A percentile compares a stretch with the other conserved stretches of the same genome.
Conservation (phyloP, 2,797 vertebrate genomes). For the Clarias fuscus region DNA sequence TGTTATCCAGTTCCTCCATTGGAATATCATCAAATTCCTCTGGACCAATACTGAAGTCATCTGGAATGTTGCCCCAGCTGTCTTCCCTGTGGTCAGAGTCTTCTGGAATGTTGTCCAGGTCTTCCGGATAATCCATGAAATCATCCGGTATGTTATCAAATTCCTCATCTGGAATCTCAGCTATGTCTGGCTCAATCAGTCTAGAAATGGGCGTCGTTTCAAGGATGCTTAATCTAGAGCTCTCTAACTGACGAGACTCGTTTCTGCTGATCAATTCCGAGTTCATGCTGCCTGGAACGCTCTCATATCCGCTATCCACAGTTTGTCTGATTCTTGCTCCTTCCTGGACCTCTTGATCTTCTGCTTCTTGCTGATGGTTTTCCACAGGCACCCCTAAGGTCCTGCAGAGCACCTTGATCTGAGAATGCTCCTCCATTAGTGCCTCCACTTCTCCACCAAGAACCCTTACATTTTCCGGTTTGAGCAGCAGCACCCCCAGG, state of each 20-base stretch:
- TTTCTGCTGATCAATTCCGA: conserved; percentile 58
- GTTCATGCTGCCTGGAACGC: conserved; percentile 54
- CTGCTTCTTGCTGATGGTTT: conserved; percentile 53
- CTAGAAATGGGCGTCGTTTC: conserved; percentile 18
- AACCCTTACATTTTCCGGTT: conserved; percentile 85
- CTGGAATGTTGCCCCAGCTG: conserved; percentile 16
- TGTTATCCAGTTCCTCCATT: conserved; percentile 80
- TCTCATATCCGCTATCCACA: conserved; percentile 79
- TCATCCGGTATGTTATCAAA: conserved; percentile 67
- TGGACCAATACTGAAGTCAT: conserved; percentile 32
- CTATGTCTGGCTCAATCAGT: conserved; percentile 30
- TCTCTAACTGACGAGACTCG: not conserved
- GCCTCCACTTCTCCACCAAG: conserved; percentile 92
- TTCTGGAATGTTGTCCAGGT: conserved; percentile 27
- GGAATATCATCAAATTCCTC: conserved; percentile 71
- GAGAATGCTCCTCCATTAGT: conserved; percentile 81
- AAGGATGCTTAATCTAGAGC: not conserved
- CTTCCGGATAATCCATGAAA: conserved; percentile 19
- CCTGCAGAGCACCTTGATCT: conserved; percentile 82
- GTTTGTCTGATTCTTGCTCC: conserved; percentile 53
- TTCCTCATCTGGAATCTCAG: conserved; percentile 73
- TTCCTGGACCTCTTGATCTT: conserved; percentile 76
- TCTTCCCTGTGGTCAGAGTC: conserved; percentile 26
- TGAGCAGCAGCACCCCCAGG: conserved; percentile 88
- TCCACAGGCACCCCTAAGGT: conserved; percentile 82